Base-by-base conservation (phyloP, 2,113 vertebrate genomes). In the Cebus imitator region DNA sequence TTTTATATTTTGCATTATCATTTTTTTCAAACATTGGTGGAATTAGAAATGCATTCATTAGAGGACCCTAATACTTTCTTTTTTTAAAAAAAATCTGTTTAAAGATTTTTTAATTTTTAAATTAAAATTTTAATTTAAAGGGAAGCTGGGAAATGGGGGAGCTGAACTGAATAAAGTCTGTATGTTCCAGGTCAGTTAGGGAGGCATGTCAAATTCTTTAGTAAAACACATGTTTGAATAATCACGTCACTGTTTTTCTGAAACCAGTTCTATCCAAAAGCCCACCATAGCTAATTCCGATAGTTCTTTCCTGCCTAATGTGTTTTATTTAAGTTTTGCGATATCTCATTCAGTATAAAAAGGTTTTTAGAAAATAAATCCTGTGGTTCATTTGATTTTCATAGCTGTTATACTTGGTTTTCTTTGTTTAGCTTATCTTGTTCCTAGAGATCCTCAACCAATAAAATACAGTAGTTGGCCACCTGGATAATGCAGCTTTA, bases 201-300 rank as follows among this genome's bases (percentile, higher is more conserved):
- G 89, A 94, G 96, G 89, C 43, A 68, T 88, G 83, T 78, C 27
- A 50, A 75, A 75, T 81, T n/a, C 27, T 52, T 61, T 8, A 7
- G 4, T 82, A n/a, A 84, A 96, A 90, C 88, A 93, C 14, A 78
- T 95, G 52, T 32, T 95, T 6, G 32, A 82, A 68, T 93, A 27
- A 76, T 95, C 23, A 23, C 16, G 18, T 64, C 21, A 40, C 52
- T 78, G 58, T 76, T 93, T 70, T 61, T 96, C 75, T 84, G 84
- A 66, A 10, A 66, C 78, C 9, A 78, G 40, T 61, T 81, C 0
- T 61, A 68, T 35, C 2, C 14, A 85, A 97, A 73, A 3, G 32
- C 78, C 66, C 48, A 64, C 84, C 45, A 43, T 16, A 57, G 0
- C 55, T 48, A 5, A 43, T 5, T 20, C 6, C 20, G 32, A 1